These are phyloP conservation scores for Vicugna pacos DNA, from an alignment of 2,113 vertebrate genomes.

Conservation along the genomic window DNA sequence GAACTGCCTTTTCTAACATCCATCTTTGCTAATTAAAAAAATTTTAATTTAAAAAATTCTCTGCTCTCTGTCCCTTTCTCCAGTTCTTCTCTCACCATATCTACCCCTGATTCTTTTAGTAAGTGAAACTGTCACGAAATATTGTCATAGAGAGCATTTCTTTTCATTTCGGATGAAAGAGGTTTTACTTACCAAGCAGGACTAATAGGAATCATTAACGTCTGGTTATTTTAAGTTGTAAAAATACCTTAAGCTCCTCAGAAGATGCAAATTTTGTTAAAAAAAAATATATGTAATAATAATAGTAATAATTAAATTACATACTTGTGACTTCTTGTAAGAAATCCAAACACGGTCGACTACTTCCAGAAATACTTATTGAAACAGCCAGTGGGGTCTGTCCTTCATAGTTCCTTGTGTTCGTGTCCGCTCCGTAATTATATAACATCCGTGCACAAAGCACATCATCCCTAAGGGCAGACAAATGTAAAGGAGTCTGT, in stretches of 20 bases:
- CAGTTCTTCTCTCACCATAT: not conserved
- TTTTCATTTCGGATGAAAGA: not conserved
- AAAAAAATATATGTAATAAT: not conserved
- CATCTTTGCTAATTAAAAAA: not conserved
- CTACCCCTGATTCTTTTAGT: not conserved
- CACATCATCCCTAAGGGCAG: conserved; percentile 97
- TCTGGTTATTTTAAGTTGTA: conserved; percentile 23
- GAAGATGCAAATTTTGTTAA: not conserved
- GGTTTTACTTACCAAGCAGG: conserved; percentile 4
- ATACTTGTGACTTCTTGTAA: conserved; percentile 98
- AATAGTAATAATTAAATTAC: conserved; percentile 83
- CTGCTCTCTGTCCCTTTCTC: not conserved
- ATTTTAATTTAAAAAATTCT: not conserved
- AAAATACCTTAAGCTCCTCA: conserved; percentile 27
- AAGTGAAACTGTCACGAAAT: not conserved
- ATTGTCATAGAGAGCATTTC: not conserved
- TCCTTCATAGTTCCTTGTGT: conserved; percentile 98
- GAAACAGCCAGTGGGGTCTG: conserved; percentile 98
- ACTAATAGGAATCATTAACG: not conserved
- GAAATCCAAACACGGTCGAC: conserved; percentile 98
- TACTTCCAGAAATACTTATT: conserved; percentile 95
- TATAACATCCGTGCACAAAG: conserved; percentile 97
- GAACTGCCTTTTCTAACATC: not conserved
- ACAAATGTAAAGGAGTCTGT: conserved; percentile 98
- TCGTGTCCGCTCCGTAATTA: conserved; percentile 96